phyloP scores from a whole-genome alignment of 2,888 invertebrate genomes.

The Schizaphis graminum region DNA sequence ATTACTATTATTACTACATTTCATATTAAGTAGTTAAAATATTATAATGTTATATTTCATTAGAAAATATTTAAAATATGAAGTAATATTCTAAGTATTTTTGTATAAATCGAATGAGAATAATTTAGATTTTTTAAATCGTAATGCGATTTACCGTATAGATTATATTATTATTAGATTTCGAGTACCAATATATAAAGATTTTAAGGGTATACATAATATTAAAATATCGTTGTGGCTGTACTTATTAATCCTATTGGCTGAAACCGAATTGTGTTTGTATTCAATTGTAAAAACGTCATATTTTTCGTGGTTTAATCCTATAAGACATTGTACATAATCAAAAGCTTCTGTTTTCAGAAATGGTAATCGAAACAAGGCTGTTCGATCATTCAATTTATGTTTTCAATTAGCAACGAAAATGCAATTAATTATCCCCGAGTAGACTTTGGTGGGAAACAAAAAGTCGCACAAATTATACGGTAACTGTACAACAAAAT shows the following conservation, averaged over 20 bases:
- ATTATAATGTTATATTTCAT: background rate
- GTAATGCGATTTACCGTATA: background rate
- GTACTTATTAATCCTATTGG: background rate
- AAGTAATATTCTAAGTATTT: background rate
- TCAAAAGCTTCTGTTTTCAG: background rate
- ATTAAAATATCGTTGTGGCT: background rate
- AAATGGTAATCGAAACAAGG: background rate
- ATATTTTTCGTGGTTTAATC: background rate
- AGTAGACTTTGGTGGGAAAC: slow-evolving; percentile 6
- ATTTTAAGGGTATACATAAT: slow-evolving; percentile 3
- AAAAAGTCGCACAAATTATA: slow-evolving; percentile 49
- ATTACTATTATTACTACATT: background rate
- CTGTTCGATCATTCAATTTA: slow-evolving; percentile 50
- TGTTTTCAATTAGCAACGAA: slow-evolving; percentile 40
- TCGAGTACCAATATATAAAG: background rate
- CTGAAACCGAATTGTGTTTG: background rate
- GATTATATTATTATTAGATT: background rate
- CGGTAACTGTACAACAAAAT: slow-evolving; percentile 27
- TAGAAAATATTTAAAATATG: background rate
- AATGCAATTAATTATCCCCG: slow-evolving; percentile 33
- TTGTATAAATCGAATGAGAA: background rate
- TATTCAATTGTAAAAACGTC: background rate
- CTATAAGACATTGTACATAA: background rate
- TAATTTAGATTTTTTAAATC: background rate
- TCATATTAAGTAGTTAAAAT: background rate